These are phyloP conservation scores for Epinotia demarniana DNA, from an alignment of 2,888 invertebrate species.

Conservation along the genomic window DNA sequence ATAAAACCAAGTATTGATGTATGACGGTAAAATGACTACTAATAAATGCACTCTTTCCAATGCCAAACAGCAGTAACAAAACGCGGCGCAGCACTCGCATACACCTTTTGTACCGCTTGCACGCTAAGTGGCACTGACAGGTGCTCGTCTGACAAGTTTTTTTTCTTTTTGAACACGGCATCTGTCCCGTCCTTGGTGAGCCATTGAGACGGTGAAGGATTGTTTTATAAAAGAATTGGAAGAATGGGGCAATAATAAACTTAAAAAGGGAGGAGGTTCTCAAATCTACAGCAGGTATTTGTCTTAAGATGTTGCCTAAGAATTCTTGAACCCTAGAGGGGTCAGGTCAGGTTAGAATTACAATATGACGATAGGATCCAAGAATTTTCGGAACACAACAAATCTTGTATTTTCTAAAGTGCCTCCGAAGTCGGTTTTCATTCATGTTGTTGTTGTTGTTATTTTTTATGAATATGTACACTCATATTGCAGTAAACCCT, in stretches of 20 bases:
- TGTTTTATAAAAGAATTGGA: background rate
- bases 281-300: background rate
- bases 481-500: too few relatives aligned
- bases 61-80: background rate
- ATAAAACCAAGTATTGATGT: background rate
- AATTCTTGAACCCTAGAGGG: too few relatives aligned
- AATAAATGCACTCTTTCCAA: background rate
- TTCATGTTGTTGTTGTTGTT: too few relatives aligned
- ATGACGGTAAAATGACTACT: background rate
- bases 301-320: too few relatives aligned
- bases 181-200: background rate
- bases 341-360: too few relatives aligned
- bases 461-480: too few relatives aligned
- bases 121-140: conserved; percentile 8
- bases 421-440: too few relatives aligned
- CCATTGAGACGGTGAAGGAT: background rate
- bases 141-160: conserved; percentile 10
- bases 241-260: background rate
- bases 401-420: too few relatives aligned
- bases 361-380: too few relatives aligned
- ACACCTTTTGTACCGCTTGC: background rate
- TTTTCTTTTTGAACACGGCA: background rate
- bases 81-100: background rate
- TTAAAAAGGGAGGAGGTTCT: background rate
- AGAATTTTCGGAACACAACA: too few relatives aligned